These are phyloP conservation scores for Cyrtonyx montezumae DNA, from an alignment of 2,113 vertebrate species.

Conservation along the genomic window DNA sequence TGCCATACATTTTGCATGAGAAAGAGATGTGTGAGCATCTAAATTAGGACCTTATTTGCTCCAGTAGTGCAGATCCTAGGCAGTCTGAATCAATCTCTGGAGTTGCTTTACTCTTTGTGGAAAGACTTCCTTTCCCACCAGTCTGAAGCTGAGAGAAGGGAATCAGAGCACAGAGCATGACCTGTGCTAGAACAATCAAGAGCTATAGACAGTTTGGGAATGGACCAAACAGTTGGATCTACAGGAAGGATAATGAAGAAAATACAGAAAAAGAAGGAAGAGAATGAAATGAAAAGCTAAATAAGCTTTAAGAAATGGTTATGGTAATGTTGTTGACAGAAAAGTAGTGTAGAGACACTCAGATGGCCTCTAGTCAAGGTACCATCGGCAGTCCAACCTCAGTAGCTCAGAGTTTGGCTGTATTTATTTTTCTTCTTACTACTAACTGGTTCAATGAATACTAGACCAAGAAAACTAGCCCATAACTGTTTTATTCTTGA, in stretches of 20 bases:
- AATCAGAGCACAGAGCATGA: background rate
- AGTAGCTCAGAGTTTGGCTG: background rate
- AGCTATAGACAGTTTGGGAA: background rate
- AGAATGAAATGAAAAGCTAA: background rate
- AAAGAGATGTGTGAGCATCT: background rate
- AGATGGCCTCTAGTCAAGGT: background rate
- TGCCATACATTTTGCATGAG: background rate
- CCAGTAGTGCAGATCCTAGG: background rate
- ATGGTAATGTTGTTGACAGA: background rate
- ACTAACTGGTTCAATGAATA: background rate
- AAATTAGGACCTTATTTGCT: background rate
- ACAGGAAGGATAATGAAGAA: background rate
- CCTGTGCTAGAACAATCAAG: background rate
- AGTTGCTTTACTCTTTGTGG: background rate
- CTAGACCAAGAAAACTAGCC: background rate
- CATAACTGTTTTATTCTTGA: background rate
- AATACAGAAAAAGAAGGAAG: background rate
- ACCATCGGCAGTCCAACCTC: background rate
- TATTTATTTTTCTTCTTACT: background rate
- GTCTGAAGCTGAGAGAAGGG: background rate
- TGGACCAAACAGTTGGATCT: background rate
- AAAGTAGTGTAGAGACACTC: background rate
- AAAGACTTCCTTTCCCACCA: rapidly evolving
- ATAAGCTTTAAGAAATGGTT: background rate
- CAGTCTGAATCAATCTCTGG: background rate